These are phyloP conservation scores for Lichenostomus cassidix DNA, from an alignment of 2,113 vertebrate genomes.

Conservation along the genomic window DNA sequence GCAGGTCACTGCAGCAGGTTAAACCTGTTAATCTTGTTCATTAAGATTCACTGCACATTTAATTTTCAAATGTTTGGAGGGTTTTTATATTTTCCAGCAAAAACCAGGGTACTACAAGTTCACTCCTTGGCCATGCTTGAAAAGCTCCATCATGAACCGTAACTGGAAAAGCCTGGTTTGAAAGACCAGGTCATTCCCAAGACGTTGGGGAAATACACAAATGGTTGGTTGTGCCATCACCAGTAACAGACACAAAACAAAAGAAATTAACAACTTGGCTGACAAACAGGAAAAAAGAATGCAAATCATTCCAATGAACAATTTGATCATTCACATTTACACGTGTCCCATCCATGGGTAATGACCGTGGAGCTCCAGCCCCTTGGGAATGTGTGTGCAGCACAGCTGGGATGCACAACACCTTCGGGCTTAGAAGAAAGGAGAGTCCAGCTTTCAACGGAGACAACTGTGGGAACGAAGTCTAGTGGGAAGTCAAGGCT, in stretches of 20 bases:
- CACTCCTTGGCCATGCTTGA: background rate
- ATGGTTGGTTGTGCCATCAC: background rate
- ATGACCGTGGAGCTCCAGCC: background rate
- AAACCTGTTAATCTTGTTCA: constrained; percentile 51
- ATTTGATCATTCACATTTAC: background rate
- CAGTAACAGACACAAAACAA: background rate
- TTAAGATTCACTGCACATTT: constrained; percentile 8
- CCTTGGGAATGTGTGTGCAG: accelerated
- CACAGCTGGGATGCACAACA: background rate
- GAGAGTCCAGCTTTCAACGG: background rate
- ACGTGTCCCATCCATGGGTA: background rate
- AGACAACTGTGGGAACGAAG: background rate
- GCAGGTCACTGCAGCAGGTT: constrained; percentile 15
- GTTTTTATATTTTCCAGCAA: background rate
- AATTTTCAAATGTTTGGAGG: constrained; percentile 19
- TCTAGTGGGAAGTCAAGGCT: background rate
- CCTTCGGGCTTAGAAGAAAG: background rate
- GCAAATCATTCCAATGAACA: background rate
- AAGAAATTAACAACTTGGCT: background rate
- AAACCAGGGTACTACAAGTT: background rate
- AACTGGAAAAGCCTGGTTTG: background rate
- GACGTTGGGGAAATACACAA: background rate
- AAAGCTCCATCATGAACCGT: background rate
- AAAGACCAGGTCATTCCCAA: background rate
- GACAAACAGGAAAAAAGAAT: background rate